These are phyloP conservation scores for Coptodon bakossiorum DNA, from an alignment of 2,113 vertebrate genomes.

Conservation along the genomic window DNA sequence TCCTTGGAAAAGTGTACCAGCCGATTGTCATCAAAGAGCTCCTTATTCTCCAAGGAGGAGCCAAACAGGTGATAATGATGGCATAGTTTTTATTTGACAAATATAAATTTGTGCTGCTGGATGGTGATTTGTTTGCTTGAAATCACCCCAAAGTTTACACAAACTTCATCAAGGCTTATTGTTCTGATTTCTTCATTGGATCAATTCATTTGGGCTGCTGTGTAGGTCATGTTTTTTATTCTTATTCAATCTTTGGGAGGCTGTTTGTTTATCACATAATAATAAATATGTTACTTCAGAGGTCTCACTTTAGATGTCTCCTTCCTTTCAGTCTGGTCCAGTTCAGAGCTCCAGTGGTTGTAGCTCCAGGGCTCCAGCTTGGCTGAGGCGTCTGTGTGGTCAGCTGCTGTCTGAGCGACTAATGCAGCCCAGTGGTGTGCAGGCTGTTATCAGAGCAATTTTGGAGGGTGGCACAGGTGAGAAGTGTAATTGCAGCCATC, in stretches of 20 bases:
- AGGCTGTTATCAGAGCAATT: slow-evolving; percentile 84
- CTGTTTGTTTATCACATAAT: background rate
- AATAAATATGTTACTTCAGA: background rate
- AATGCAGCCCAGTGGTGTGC: slow-evolving; percentile 81
- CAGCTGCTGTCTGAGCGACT: slow-evolving; percentile 87
- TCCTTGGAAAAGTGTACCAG: slow-evolving; percentile 85
- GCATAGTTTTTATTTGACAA: background rate
- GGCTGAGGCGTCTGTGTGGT: slow-evolving; percentile 87
- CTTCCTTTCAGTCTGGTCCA: slow-evolving; percentile 4
- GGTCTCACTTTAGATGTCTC: background rate
- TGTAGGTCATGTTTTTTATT: background rate
- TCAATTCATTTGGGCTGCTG: background rate
- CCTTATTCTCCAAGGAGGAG: slow-evolving; percentile 84
- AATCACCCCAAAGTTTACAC: background rate
- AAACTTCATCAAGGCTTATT: background rate
- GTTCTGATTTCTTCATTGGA: background rate
- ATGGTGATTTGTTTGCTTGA: background rate
- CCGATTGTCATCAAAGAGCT: slow-evolving; percentile 86
- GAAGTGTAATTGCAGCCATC: background rate
- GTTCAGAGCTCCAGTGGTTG: background rate
- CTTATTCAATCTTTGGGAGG: background rate
- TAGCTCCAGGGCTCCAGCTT: slow-evolving; percentile 64
- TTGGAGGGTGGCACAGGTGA: slow-evolving; percentile 83
- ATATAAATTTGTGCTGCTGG: background rate
- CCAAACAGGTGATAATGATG: slow-evolving; percentile 76